These are phyloP conservation scores for Cyprinodon tularosa DNA, from an alignment of 2,113 vertebrate species.

Conservation along the genomic window DNA sequence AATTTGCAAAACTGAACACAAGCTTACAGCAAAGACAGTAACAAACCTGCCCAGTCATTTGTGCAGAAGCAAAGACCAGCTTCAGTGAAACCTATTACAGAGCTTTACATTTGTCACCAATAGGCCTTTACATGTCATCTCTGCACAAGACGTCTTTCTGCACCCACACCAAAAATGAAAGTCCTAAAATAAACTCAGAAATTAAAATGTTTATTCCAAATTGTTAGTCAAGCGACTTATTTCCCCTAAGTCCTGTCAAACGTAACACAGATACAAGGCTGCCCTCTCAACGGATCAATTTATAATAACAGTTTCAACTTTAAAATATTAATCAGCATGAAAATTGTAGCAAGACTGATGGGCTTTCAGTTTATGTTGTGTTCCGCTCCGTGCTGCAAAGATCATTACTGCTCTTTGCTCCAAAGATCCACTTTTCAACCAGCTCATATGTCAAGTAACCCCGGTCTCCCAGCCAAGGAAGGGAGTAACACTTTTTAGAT, in stretches of 20 bases:
- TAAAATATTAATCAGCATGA: slow-evolving; percentile 16
- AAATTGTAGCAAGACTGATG: slow-evolving; percentile 41
- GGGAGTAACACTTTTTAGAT: neutral
- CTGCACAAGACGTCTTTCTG: slow-evolving; percentile 7
- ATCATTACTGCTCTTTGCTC: slow-evolving; percentile 1
- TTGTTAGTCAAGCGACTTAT: slow-evolving; percentile 21
- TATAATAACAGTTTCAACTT: slow-evolving; percentile 15
- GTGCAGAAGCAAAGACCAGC: slow-evolving; percentile 19
- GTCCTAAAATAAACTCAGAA: neutral
- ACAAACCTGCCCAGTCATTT: slow-evolving; percentile 11
- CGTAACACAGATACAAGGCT: slow-evolving; percentile 4
- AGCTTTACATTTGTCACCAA: slow-evolving; percentile 9
- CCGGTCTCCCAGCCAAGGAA: neutral
- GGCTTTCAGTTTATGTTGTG: slow-evolving; percentile 3
- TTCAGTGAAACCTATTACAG: slow-evolving; percentile 3
- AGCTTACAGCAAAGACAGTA: slow-evolving; percentile 13
- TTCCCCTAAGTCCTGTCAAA: slow-evolving; percentile 15
- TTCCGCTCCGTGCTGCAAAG: slow-evolving; percentile 6
- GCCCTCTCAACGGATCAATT: slow-evolving; percentile 18
- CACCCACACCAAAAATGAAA: neutral
- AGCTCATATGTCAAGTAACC: neutral
- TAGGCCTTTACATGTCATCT: neutral
- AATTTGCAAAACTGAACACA: neutral
- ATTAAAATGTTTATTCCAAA: slow-evolving; percentile 11
- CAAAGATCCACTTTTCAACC: slow-evolving; percentile 4